Conservation (phyloP, 2,888 invertebrate species). For the Eristalinus sepulchralis region DNA sequence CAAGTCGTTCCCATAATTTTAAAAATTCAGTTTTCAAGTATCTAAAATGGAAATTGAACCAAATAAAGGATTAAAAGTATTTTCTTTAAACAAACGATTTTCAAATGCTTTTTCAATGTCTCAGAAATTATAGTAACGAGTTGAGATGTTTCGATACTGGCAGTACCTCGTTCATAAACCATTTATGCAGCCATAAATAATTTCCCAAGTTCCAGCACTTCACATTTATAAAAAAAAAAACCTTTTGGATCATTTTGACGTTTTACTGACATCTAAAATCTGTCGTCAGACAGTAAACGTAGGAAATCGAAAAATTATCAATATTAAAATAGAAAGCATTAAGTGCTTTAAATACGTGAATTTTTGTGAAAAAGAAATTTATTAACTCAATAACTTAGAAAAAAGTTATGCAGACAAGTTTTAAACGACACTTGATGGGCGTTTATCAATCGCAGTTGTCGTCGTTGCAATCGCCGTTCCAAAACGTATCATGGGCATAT, state of each 20-base stretch:
- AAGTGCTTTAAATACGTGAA: not conserved
- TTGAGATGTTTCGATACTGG: not conserved
- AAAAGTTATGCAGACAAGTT: constrained; percentile 77
- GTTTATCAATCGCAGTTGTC: constrained; percentile 67
- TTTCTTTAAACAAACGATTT: too few relatives aligned
- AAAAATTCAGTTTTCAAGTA: too few relatives aligned
- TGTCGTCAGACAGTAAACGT: not conserved
- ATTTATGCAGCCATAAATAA: constrained; percentile 1
- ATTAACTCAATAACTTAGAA: constrained; percentile 11
- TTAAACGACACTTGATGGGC: constrained; percentile 75
- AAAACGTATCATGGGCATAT: constrained; percentile 60
- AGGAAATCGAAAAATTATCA: constrained; percentile 16
- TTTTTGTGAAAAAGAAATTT: not conserved
- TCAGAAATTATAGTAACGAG: too few relatives aligned
- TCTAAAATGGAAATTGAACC: too few relatives aligned
- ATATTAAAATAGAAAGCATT: not conserved
- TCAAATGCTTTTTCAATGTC: too few relatives aligned
- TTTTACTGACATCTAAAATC: constrained; percentile 33
- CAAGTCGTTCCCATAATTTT: too few relatives aligned
- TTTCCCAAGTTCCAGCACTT: constrained; percentile 35
- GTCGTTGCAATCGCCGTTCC: constrained; percentile 60
- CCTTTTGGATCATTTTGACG: constrained; percentile 24
- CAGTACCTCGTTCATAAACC: not conserved
- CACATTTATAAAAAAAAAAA: not conserved
- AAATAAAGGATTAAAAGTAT: too few relatives aligned